Percentiles rank a stretch among this genome's conserved stretches.
Evolutionary conservation across 2,113 vertebrate species (phyloP).

Genomic region (Uria lomvia): DNA sequence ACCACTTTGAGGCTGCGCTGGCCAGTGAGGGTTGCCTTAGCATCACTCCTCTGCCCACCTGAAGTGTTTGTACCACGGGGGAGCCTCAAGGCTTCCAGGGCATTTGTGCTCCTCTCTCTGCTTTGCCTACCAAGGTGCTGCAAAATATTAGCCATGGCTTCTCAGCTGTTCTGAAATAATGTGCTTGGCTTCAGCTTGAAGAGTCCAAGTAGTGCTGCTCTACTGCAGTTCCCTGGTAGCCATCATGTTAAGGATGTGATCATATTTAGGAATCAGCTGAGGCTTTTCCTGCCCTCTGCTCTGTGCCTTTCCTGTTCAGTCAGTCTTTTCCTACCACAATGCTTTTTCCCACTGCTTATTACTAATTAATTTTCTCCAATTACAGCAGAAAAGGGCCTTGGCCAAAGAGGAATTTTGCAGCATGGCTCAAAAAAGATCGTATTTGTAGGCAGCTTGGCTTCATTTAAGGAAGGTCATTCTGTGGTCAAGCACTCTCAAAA

Average conservation of each 20-base stretch:
- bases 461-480: not conserved
- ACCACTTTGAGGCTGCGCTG: not conserved
- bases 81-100: not conserved
- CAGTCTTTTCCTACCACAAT: not conserved
- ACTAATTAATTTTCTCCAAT: constrained; percentile 10
- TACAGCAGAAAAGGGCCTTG: not conserved
- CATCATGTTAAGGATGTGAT: not conserved
- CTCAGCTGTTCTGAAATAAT: not conserved
- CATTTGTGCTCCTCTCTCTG: not conserved
- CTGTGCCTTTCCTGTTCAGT: not conserved
- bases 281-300: not conserved
- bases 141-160: not conserved
- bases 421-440: not conserved
- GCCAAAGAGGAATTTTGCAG: not conserved
- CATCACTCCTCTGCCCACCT: not conserved
- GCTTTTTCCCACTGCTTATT: not conserved
- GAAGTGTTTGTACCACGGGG: not conserved
- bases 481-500: not conserved
- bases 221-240: not conserved
- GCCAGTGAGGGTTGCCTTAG: not conserved
- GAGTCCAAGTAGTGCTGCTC: rapidly evolving
- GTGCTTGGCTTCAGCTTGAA: not conserved
- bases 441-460: not conserved
- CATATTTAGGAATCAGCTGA: not conserved
- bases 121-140: not conserved